A percentile compares a stretch with the other conserved stretches of the same genome.
Conservation (phyloP, 2,888 invertebrate genomes). For the Pasiphila rectangulata region DNA sequence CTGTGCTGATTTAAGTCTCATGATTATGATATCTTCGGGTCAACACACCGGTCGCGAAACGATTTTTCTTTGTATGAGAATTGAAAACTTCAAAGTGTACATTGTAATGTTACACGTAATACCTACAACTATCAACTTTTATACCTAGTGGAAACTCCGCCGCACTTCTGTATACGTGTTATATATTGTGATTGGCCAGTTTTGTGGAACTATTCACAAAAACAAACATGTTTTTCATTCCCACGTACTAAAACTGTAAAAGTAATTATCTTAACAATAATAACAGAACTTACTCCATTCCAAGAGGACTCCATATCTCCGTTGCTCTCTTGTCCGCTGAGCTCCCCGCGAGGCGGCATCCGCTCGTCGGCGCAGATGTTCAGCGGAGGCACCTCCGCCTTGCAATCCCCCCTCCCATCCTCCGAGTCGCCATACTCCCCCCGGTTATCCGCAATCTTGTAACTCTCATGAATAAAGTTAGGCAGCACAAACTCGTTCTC, state of each 20-base stretch:
- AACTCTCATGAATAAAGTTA: constrained; percentile 73
- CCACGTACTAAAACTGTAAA: background rate
- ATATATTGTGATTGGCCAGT: no score
- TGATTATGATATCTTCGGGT: no score
- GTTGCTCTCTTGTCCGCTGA: constrained; percentile 92
- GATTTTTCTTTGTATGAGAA: no score
- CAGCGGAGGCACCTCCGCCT: constrained; percentile 69
- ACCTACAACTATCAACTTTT: no score
- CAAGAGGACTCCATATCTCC: constrained; percentile 89
- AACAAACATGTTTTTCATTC: no score
- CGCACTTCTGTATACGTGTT: no score
- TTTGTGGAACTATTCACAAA: no score
- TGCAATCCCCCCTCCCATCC: constrained; percentile 55
- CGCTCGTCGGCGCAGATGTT: constrained; percentile 92
- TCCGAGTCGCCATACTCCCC: constrained; percentile 57
- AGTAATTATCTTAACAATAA: background rate
- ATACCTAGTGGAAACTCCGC: no score
- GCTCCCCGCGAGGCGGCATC: constrained; percentile 92
- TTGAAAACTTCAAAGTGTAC: no score
- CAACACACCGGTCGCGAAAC: no score
- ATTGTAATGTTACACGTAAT: no score
- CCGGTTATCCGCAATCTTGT: constrained; percentile 65
- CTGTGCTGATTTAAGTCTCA: no score
- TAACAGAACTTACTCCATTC: constrained; percentile 85
- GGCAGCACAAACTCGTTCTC: constrained; percentile 69